phyloP scores from a whole-genome alignment of 2,797 vertebrate genomes.

The Bradypodion pumilum region DNA sequence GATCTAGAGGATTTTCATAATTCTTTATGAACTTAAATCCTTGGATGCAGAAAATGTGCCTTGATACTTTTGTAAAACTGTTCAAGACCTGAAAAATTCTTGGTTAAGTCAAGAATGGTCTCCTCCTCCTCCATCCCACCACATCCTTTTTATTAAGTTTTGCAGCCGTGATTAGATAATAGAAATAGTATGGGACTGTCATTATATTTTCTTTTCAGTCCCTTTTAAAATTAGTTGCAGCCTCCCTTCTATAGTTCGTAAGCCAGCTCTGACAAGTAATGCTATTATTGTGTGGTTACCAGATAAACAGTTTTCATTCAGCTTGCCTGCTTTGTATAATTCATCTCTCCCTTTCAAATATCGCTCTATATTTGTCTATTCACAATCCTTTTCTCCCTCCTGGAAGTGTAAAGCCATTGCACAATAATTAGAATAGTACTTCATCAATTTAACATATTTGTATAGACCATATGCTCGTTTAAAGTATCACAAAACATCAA shows the following conservation, averaged over 20 bases:
- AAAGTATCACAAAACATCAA: not conserved
- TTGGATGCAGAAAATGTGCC: slow-evolving; percentile 30
- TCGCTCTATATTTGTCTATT: slow-evolving; percentile 66
- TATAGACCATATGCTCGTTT: not conserved
- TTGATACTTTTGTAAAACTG: slow-evolving; percentile 38
- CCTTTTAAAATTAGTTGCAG: slow-evolving; percentile 75
- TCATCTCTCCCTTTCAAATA: slow-evolving; percentile 59
- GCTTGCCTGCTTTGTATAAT: slow-evolving; percentile 58
- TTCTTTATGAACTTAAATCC: slow-evolving; percentile 35
- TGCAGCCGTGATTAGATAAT: slow-evolving; percentile 59
- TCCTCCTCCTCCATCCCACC: not conserved
- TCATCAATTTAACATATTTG: not conserved
- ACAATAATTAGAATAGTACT: not conserved
- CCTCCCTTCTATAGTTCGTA: slow-evolving; percentile 65
- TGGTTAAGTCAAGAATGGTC: slow-evolving; percentile 43
- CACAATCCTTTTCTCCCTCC: slow-evolving; percentile 50
- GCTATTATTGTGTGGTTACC: slow-evolving; percentile 70
- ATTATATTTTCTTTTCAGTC: slow-evolving; percentile 68
- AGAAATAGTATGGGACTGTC: slow-evolving; percentile 60
- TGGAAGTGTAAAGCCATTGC: not conserved
- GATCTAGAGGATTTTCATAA: slow-evolving; percentile 40
- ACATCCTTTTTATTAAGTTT: slow-evolving; percentile 55
- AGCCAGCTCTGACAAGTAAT: slow-evolving; percentile 73
- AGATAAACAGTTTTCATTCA: slow-evolving; percentile 75
- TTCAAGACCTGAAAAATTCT: slow-evolving; percentile 47